Base-by-base conservation (phyloP, 2,113 vertebrate species). In the Hirundichthys speculiger region DNA sequence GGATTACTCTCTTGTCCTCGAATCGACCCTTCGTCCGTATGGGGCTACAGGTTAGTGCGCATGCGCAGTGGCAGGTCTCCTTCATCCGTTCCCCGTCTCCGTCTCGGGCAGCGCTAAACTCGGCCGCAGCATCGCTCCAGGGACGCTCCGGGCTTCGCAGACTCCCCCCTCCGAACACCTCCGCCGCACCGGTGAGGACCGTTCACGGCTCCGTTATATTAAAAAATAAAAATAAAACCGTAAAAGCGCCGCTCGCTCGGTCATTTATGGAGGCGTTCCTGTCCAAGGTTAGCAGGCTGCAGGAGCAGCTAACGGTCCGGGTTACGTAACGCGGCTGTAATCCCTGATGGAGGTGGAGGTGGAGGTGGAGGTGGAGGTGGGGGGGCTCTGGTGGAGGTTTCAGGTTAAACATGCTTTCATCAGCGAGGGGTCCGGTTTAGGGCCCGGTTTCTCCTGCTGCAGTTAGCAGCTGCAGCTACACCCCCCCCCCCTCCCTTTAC, bases 41-140 rank as follows among this genome's bases (percentile, higher is more conserved):
- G 64, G 3, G 27, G n/a, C 30, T 20, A 15, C 13, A 22, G 8
- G 20, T 0, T 11, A 67, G n/a, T 20, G 86, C 86, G 89, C 90
- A 91, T 88, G 89, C 87, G 5, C 81, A 59, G 3, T 52, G 4
- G 54, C 40, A 9, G 63, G 77, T 91, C 87, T 90, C 88, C 90
- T 91, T 91, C 84, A 88, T 71, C 34, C n/a, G 81, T 86, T 86
- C 83, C 88, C 88, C 80, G 71, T 59, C 20, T 46, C 22, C 46
- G n/a, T 65, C 40, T 61, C 16, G 54, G 45, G 22, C 51, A 2
- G 9, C 7, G 55, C 73, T 65, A 62, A 69, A 50, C 59, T 65
- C 74, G 64, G 56, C 40, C 65, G 64, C 73, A 72, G 78, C 84
- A 68, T 77, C 84, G 47, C 64, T 25, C 13, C 57, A 77, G 67